These are phyloP conservation scores for Rhyacophila evoluta DNA, from an alignment of 2,888 invertebrate genomes.

Conservation along the genomic window DNA sequence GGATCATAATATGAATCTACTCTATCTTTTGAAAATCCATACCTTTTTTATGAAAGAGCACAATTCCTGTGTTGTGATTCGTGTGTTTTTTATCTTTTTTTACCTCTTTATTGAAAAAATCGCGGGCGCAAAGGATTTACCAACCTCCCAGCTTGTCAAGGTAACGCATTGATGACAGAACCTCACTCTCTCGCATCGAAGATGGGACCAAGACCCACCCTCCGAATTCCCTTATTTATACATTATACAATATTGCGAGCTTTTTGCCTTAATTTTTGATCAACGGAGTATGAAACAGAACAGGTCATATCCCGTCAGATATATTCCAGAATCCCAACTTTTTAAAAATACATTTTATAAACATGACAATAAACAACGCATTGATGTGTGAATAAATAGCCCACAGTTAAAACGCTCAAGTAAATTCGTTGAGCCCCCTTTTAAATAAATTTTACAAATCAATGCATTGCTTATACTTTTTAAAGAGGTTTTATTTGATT, in stretches of 20 bases:
- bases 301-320: background rate
- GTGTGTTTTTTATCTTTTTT: slow-evolving; percentile 69
- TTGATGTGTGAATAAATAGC: too few species aligned
- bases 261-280: background rate
- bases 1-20: too few species aligned
- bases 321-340: background rate
- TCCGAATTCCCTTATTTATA: background rate
- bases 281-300: background rate
- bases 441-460: too few species aligned
- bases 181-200: slow-evolving; percentile 7
- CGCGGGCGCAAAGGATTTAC: slow-evolving; percentile 74
- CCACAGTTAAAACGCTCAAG: too few species aligned
- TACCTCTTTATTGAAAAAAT: slow-evolving; percentile 62
- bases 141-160: slow-evolving; percentile 76
- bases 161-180: slow-evolving; percentile 61
- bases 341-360: too few species aligned
- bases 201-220: background rate
- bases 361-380: too few species aligned
- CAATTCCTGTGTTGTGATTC: slow-evolving; percentile 67
- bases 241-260: background rate
- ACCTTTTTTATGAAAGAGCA: slow-evolving; percentile 39
- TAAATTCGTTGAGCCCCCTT: too few species aligned
- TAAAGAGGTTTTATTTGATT: too few species aligned
- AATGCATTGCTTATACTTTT: too few species aligned
- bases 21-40: slow-evolving; percentile 14